Evolutionary conservation across 2,888 invertebrate species (phyloP).

Genomic region (Cephus pygmeus): DNA sequence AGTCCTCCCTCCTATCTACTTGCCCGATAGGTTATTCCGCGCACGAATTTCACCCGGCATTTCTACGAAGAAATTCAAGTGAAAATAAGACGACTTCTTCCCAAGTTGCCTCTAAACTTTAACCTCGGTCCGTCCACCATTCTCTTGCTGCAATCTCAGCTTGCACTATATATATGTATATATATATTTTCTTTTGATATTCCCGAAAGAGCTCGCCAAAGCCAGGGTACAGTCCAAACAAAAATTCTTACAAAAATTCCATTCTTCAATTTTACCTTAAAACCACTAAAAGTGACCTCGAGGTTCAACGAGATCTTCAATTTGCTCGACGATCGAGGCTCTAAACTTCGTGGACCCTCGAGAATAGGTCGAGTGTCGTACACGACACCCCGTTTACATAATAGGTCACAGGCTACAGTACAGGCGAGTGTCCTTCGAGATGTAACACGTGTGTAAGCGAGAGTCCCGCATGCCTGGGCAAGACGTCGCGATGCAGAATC

Average conservation of each 20-base stretch:
- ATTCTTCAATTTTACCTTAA: not conserved
- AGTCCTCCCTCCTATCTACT: not conserved
- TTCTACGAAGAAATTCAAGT: not conserved
- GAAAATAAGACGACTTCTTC: not conserved
- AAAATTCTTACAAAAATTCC: not conserved
- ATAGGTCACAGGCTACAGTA: not conserved
- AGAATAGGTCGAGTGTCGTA: not conserved
- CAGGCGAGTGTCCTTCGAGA: not conserved
- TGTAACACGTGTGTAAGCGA: not conserved
- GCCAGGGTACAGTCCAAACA: not conserved
- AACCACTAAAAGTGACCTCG: not conserved
- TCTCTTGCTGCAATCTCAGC: not conserved
- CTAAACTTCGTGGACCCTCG: not conserved
- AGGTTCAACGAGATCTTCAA: not conserved
- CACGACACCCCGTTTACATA: not conserved
- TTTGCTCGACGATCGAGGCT: not conserved
- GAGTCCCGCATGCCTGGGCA: not conserved
- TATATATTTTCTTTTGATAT: not conserved
- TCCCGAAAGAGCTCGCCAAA: not conserved
- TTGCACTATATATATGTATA: not conserved
- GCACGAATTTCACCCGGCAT: not conserved
- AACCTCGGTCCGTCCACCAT: not conserved
- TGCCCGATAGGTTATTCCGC: not conserved
- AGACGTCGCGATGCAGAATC: not conserved
- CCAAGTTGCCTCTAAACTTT: constrained; percentile 3